These are phyloP conservation scores for Drosophila stalkeri DNA, from an alignment of 2,888 invertebrate genomes.

Conservation along the genomic window DNA sequence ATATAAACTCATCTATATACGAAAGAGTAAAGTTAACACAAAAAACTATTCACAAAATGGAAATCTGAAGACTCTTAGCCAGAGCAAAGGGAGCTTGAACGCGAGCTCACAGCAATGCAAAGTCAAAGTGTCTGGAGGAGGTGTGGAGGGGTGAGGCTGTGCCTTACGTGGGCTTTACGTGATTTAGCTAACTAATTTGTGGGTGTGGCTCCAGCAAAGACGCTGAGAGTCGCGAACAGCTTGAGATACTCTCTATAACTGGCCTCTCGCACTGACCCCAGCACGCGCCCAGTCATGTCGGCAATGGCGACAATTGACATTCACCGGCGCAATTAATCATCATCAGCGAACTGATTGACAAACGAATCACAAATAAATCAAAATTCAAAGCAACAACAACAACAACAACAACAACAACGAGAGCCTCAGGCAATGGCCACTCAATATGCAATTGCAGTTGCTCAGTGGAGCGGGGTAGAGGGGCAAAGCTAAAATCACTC, in stretches of 20 bases:
- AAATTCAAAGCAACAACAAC: slow-evolving; percentile 52
- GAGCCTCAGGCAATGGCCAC: slow-evolving; percentile 14
- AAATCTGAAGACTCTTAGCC: not conserved
- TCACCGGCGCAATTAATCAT: slow-evolving; percentile 76
- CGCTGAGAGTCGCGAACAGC: not conserved
- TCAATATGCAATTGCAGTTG: slow-evolving; percentile 18
- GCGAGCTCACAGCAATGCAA: not conserved
- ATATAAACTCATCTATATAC: too few relatives aligned
- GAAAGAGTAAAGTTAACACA: too few relatives aligned
- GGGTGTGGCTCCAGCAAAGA: slow-evolving; percentile 48
- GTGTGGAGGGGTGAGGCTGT: not conserved
- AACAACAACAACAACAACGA: slow-evolving; percentile 15
- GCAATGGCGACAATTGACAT: slow-evolving; percentile 67
- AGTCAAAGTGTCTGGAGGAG: not conserved
- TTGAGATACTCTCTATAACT: slow-evolving; percentile 3
- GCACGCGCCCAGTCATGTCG: slow-evolving; percentile 47
- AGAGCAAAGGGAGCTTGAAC: not conserved
- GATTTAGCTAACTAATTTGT: slow-evolving; percentile 50
- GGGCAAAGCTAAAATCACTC: not conserved
- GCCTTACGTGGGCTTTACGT: slow-evolving; percentile 36
- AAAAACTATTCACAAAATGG: too few relatives aligned
- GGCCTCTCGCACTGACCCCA: slow-evolving; percentile 42
- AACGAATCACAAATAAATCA: slow-evolving; percentile 75
- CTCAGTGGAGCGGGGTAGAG: not conserved
- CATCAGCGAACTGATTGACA: slow-evolving; percentile 73